Percentiles rank a stretch among this genome's conserved stretches.
Evolutionary conservation across 2,113 vertebrate genomes (phyloP).

Genomic region (Sisor rabdophorus): DNA sequence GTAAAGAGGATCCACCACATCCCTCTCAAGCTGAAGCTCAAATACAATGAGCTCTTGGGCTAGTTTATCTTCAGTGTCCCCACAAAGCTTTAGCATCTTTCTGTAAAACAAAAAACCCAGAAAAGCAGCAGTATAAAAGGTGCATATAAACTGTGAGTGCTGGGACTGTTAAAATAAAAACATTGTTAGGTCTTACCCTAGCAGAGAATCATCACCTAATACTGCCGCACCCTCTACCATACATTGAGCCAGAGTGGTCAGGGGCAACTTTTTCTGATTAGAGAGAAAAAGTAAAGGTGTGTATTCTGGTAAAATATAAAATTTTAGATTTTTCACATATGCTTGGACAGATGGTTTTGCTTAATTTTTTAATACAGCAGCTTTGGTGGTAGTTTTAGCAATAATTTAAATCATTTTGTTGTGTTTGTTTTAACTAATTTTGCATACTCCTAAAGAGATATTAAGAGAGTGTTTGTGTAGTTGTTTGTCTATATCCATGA

Average conservation of each 20-base stretch:
- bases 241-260: constrained; percentile 90
- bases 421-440: too few relatives aligned
- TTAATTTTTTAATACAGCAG: not conserved
- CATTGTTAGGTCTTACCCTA: constrained; percentile 76
- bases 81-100: constrained; percentile 92
- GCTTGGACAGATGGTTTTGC: not conserved
- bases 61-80: constrained; percentile 89
- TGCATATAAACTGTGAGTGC: not conserved
- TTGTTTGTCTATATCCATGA: too few relatives aligned
- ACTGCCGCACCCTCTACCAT: constrained; percentile 88
- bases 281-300: constrained; percentile 30
- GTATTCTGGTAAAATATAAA: too few relatives aligned
- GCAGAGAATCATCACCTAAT: constrained; percentile 90
- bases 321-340: not conserved
- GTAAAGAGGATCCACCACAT: constrained; percentile 92
- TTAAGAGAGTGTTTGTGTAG: too few relatives aligned
- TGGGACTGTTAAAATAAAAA: not conserved
- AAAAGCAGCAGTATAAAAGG: not conserved
- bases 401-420: not conserved
- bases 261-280: constrained; percentile 89
- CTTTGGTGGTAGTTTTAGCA: not conserved
- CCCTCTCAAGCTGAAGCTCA: constrained; percentile 89
- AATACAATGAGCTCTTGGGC: constrained; percentile 95
- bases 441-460: too few relatives aligned
- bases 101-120: constrained; percentile 60